Evolutionary conservation across 2,888 invertebrate species (phyloP).

Genomic region (Tigriopus californicus): DNA sequence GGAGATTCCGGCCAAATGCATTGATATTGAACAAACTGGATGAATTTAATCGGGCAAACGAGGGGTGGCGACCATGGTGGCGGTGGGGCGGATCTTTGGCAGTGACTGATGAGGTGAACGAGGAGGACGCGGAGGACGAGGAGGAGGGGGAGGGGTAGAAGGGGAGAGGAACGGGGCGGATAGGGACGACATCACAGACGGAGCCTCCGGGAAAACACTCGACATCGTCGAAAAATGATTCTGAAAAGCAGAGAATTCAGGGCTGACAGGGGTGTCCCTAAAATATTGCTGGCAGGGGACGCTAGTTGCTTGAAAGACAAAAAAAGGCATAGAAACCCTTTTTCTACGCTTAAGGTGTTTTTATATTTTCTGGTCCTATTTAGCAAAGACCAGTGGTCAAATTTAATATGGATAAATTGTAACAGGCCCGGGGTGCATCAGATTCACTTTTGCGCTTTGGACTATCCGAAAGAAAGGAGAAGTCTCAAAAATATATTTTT

Average conservation of each 20-base stretch:
- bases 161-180: background rate
- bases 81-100: background rate
- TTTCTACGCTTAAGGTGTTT: too few species aligned
- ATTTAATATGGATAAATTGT: too few species aligned
- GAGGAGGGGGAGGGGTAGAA: background rate
- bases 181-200: constrained; percentile 1
- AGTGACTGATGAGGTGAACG: background rate
- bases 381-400: too few species aligned
- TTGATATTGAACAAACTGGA: background rate
- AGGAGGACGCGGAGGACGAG: background rate
- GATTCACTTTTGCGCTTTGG: too few species aligned
- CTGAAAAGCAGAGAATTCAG: background rate
- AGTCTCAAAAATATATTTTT: too few species aligned
- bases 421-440: too few species aligned
- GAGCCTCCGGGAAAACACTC: constrained; percentile 6
- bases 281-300: too few species aligned
- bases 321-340: too few species aligned
- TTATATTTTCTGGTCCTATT: too few species aligned
- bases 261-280: background rate
- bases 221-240: background rate
- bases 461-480: too few species aligned
- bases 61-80: background rate
- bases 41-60: background rate
- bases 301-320: too few species aligned
- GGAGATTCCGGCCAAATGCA: background rate